Base-by-base conservation (phyloP, 2,113 vertebrate genomes). In the Coryphaenoides rupestris region DNA sequence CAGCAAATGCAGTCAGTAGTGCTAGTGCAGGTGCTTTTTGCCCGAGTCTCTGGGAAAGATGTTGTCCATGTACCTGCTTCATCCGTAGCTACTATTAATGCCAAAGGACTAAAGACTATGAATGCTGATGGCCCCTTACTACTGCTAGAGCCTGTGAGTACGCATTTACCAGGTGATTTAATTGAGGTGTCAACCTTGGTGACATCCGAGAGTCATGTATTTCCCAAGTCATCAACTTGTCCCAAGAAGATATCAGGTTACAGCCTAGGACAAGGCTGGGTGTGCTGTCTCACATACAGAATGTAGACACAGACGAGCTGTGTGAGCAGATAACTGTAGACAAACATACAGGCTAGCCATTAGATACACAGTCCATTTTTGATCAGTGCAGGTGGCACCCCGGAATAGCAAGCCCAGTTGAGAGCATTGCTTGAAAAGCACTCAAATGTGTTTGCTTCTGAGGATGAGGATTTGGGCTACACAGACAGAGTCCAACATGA, bases 161-260 rank as follows among this genome's bases (percentile, higher is more conserved):
- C 47, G 13, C 4, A 3, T 3, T 3, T 50, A 14, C 47, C 47
- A 4, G 47, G 13, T 16, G 47, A 12, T 50, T n/a, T 50, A 14
- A 12, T 50, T 50, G 47, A 3, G 3, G 13, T 50, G 3, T 12
- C 47, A 16, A 50, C 47, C 47, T 50, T 50, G 47, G 13, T 50
- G 7, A 21, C 53, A 5, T 55, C 55, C 3, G 17, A 57, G 22
- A 62, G 45, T 19, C 54, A 49, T n/a, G 13, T 50, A 3, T 50
- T 69, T 14, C 33, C 14, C 60, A 62, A 56, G 67, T 69, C 0
- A 50, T 69, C 5, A 62, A 69, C 67, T 2, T 69, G 4, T 52
- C 60, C 3, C n/a, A n/a, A n/a, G n/a, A n/a, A n/a, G 4, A 5
- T 1, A 40, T 57, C 22, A 62, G 67, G 60, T 16, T 69, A 2